These are phyloP conservation scores for Gobius niger DNA, from an alignment of 2,113 vertebrate species.

Conservation along the genomic window DNA sequence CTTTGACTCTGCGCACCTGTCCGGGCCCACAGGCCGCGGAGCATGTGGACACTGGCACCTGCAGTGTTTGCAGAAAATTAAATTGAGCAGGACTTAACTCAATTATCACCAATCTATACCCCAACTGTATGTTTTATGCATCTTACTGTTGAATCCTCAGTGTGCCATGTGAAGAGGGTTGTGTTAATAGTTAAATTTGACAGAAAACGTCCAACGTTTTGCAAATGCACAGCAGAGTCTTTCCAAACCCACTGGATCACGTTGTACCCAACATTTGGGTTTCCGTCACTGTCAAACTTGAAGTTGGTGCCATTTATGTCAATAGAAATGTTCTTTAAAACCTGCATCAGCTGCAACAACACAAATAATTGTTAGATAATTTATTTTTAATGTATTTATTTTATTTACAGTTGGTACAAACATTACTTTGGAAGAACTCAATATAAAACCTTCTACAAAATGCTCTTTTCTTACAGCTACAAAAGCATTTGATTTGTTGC, in stretches of 20 bases:
- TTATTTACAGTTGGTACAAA: not conserved
- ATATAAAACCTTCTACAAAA: no score
- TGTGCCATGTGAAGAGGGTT: constrained; percentile 79
- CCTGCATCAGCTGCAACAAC: constrained; percentile 54
- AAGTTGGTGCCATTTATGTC: constrained; percentile 52
- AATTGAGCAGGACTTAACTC: not conserved
- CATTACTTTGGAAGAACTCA: no score
- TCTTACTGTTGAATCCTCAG: constrained; percentile 54
- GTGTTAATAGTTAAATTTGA: constrained; percentile 61
- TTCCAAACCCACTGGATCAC: constrained; percentile 83
- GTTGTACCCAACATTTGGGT: constrained; percentile 75
- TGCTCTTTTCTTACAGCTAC: no score
- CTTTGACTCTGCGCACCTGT: constrained; percentile 76
- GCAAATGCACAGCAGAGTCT: constrained; percentile 4
- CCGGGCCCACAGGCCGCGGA: constrained; percentile 78
- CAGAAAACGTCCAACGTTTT: constrained; percentile 72
- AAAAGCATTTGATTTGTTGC: no score
- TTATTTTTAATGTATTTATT: not conserved
- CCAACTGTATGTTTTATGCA: no score
- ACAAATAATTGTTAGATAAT: not conserved
- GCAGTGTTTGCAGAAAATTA: constrained; percentile 11
- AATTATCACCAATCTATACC: no score
- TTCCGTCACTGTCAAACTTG: constrained; percentile 75
- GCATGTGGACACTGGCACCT: constrained; percentile 85
- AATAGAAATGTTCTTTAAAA: constrained; percentile 73